Evolutionary conservation across 2,888 invertebrate species (phyloP).

Genomic region (Chorisops tibialis): DNA sequence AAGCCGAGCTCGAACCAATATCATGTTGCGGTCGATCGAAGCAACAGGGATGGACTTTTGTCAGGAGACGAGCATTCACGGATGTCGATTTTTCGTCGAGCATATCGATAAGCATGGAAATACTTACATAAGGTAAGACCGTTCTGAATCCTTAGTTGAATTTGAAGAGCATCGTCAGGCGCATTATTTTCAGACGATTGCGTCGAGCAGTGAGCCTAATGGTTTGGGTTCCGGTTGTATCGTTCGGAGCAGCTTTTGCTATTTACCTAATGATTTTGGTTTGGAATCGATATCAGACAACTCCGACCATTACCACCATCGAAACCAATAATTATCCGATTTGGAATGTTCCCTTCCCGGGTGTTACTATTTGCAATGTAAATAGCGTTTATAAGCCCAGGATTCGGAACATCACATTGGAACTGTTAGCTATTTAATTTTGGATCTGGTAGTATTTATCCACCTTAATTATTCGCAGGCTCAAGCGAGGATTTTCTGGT

Average conservation of each 20-base stretch:
- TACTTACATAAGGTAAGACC: slow-evolving; percentile 31
- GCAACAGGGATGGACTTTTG: slow-evolving; percentile 35
- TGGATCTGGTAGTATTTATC: not conserved
- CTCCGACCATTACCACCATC: slow-evolving; percentile 46
- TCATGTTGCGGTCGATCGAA: slow-evolving; percentile 22
- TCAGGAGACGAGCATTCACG: slow-evolving; percentile 38
- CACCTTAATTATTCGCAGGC: slow-evolving; percentile 36
- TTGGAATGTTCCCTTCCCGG: slow-evolving; percentile 66
- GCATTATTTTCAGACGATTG: not conserved
- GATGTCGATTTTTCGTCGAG: slow-evolving; percentile 37
- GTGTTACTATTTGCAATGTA: slow-evolving; percentile 62
- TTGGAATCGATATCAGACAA: slow-evolving; percentile 39
- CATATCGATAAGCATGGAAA: slow-evolving; percentile 33
- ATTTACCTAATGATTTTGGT: slow-evolving; percentile 38
- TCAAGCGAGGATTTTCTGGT: slow-evolving; percentile 22
- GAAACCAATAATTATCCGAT: slow-evolving; percentile 63
- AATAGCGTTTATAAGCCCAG: slow-evolving; percentile 58
- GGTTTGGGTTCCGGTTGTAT: slow-evolving; percentile 36
- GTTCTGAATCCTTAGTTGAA: not conserved
- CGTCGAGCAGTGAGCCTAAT: slow-evolving; percentile 22
- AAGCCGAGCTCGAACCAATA: slow-evolving; percentile 9
- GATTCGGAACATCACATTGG: slow-evolving; percentile 51
- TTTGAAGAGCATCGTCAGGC: not conserved
- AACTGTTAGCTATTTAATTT: slow-evolving; percentile 52
- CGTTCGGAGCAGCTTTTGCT: slow-evolving; percentile 36